These are phyloP conservation scores for Nesogale talazaci DNA, from an alignment of 2,113 vertebrate genomes.

Conservation along the genomic window DNA sequence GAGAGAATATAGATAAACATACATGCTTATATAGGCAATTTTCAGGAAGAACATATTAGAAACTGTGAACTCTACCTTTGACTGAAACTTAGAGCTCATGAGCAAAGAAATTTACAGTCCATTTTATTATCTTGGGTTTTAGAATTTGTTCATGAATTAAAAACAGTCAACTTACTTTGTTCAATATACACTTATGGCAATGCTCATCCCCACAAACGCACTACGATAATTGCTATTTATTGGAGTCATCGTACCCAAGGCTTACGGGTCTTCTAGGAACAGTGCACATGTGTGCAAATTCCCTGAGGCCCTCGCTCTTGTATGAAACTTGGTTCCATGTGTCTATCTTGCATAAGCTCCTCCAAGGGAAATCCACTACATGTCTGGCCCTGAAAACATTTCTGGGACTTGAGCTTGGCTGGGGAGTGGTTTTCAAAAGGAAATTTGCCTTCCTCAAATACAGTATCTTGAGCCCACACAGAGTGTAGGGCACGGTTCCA, in stretches of 20 bases:
- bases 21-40: background rate
- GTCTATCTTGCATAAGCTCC: conserved; percentile 50
- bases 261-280: background rate
- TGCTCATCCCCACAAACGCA: background rate
- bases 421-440: conserved; percentile 77
- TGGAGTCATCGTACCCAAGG: conserved; percentile 17
- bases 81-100: conserved; percentile 10
- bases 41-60: conserved; percentile 8
- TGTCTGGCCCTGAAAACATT: conserved; percentile 71
- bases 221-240: background rate
- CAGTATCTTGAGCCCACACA: conserved; percentile 77
- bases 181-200: background rate
- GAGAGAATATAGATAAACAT: conserved; percentile 6
- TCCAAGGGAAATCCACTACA: conserved; percentile 72
- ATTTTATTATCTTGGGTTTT: conserved; percentile 22
- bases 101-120: background rate
- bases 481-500: conserved; percentile 76
- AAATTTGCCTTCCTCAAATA: conserved; percentile 80
- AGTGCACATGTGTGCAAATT: conserved; percentile 15
- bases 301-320: background rate
- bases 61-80: conserved; percentile 9
- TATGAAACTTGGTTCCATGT: conserved; percentile 50
- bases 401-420: conserved; percentile 78
- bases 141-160: conserved; percentile 46
- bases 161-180: conserved; percentile 22